Evolutionary conservation across 2,113 vertebrate genomes (phyloP), one percentile per base, ranked within the genome.

Genomic region (Paramisgurnus dabryanus): DNA sequence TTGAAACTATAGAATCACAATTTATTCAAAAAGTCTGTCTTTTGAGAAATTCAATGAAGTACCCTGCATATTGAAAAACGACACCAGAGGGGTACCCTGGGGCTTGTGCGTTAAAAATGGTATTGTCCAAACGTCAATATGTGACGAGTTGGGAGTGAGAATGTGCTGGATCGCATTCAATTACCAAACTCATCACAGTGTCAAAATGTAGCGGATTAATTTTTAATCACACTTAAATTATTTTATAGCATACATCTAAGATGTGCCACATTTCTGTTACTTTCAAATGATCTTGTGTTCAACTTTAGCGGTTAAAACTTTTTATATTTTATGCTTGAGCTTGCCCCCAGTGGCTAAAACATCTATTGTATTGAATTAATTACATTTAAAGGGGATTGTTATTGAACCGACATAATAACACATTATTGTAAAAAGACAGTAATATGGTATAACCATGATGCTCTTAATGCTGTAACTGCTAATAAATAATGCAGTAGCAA

Each of bases 351-450:
- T 53, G 50, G 13, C 50, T 53, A 13, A 13, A 53, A 53, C 50
- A 53, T 53, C 55, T 3, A 7, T 53, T 72, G 39, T 43, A 45
- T 17, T 58, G n/a, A 50, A 41, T 69, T 55, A 0, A 67, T 40
- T 70, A 43, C 34, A 61, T 75, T 22, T 27, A 49, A 40, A 60
- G 58, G 15, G 57, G 55, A 49, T 47, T 39, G 72, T 75, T 75
- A 75, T n/a, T 6, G 40, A 49, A 75, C 40, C 63, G 41, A 63
- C 40, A 12, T 50, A 50, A n/a, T n/a, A 58, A 58, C 55, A 58
- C 55, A 58, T 53, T 53, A 5, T 45, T 53, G 50, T 11, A 15
- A 13, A 13, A 13, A 13, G 50, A 34, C 27, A 34, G 3, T 58
- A 7, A 58, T 17, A 13, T n/a, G 2, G n/a, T 58, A 4, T 58